These are phyloP conservation scores for Forbesichthys agassizii DNA, from an alignment of 2,113 vertebrate genomes.

Conservation along the genomic window DNA sequence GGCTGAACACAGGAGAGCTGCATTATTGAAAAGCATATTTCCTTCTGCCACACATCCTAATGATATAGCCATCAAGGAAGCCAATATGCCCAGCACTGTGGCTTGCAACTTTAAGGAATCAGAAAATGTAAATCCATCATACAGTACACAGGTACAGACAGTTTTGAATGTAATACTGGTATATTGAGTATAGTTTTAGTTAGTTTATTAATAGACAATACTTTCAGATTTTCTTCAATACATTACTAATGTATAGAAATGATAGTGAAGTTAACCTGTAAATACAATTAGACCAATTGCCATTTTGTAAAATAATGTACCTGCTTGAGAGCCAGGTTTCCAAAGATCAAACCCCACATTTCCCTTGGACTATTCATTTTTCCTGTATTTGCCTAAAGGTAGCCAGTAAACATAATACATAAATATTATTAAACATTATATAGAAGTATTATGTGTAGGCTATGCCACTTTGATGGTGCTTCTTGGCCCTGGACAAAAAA, in stretches of 20 bases:
- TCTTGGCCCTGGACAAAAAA: too few species aligned
- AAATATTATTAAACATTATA: too few species aligned
- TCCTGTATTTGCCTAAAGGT: constrained; percentile 85
- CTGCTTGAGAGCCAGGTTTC: constrained; percentile 92
- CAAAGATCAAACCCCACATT: constrained; percentile 82
- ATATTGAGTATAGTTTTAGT: too few species aligned
- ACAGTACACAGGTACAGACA: not conserved
- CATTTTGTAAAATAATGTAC: constrained; percentile 61
- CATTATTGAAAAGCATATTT: constrained; percentile 74
- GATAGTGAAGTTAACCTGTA: not conserved
- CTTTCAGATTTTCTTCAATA: too few species aligned
- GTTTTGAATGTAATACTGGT: too few species aligned
- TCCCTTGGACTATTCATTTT: constrained; percentile 81
- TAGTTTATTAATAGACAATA: too few species aligned
- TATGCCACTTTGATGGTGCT: too few species aligned
- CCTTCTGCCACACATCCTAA: constrained; percentile 82
- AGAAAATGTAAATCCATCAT: not conserved
- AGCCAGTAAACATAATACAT: not conserved
- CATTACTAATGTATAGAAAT: not conserved
- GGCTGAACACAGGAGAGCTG: constrained; percentile 84
- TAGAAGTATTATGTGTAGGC: too few species aligned
- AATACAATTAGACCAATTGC: not conserved
- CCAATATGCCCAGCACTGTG: constrained; percentile 89
- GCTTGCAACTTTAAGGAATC: constrained; percentile 83
- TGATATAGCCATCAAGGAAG: constrained; percentile 81